Base-by-base conservation (phyloP, 2,113 vertebrate genomes). In the Pygoscelis adeliae region DNA sequence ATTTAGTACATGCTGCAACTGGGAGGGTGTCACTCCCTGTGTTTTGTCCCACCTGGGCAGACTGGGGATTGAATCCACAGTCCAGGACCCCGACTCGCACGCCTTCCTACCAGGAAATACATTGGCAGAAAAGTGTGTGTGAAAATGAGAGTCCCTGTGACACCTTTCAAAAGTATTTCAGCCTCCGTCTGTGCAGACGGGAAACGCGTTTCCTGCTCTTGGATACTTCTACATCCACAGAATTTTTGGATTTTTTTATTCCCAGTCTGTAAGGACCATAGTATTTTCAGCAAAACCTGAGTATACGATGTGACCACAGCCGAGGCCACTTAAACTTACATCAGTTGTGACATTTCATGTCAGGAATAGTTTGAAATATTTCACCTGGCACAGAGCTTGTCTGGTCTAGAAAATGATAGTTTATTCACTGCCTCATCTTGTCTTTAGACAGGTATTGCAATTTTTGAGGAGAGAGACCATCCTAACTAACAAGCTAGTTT, bases 401-500 rank as follows among this genome's bases (percentile, higher is more conserved):
- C 97, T 85, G 58, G 62, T 95, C 94, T 76, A 92, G 96, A 97
- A 95, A 97, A 97, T 90, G 86, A 96, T 94, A 92, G 97, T 97
- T 97, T 97, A 93, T 91, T 98, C 95, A 78, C 90, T 95, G 96
- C 91, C 92, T 96, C 63, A 36, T 90, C 93, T 85, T 86, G 95
- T 90, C 91, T 95, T 94, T 83, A 90, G 96, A 96, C 89, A 97
- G 97, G 63, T 93, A 93, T 65, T 90, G 96, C 17, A 50, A 46
- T 91, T 96, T 95, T 95, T 89, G 94, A 96, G 77, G 90, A 93
- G 89, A 89, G 88, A 94, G 88, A 74, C 87, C 85, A 17, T 97
- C 91, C 89, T 74, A 73, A 85, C 90, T 97, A 98, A 97, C 90
- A 94, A 97, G 96, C 71, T 91, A 77, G 77, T 97, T 97, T 97